phyloP scores from a whole-genome alignment of 2,888 invertebrate genomes.

The Pilophorus perplexus region DNA sequence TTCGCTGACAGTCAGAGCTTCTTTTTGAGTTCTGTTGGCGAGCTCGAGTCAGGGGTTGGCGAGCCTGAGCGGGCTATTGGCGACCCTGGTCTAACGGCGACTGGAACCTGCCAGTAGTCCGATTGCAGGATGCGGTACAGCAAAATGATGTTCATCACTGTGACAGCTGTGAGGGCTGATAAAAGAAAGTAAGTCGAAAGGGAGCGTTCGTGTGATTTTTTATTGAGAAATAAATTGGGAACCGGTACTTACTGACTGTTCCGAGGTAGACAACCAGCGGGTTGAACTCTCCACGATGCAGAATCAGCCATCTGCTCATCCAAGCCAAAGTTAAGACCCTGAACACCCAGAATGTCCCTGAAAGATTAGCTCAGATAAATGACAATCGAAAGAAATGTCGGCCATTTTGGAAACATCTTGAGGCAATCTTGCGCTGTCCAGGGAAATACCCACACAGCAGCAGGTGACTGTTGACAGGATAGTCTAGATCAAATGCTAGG shows the following conservation, averaged over 20 bases:
- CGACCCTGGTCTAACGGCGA: too few species aligned
- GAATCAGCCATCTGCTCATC: slow-evolving; percentile 56
- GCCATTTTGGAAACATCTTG: neutral
- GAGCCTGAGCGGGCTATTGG: too few species aligned
- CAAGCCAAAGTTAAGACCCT: slow-evolving; percentile 55
- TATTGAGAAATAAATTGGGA: too few species aligned
- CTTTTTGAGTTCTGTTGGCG: too few species aligned
- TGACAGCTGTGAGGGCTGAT: too few species aligned
- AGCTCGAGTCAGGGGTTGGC: too few species aligned
- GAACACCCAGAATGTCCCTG: slow-evolving; percentile 56
- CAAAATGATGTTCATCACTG: too few species aligned
- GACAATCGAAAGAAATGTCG: neutral
- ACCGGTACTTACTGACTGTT: slow-evolving; percentile 52
- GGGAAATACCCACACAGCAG: neutral
- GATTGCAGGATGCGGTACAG: too few species aligned
- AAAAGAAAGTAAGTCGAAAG: too few species aligned
- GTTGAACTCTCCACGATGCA: slow-evolving; percentile 53
- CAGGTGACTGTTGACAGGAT: neutral
- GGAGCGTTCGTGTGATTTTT: too few species aligned
- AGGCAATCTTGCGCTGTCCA: neutral
- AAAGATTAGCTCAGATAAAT: slow-evolving; percentile 50
- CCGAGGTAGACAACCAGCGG: slow-evolving; percentile 53
- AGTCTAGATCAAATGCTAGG: neutral
- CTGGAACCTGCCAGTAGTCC: too few species aligned
- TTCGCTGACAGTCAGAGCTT: too few species aligned